Conservation (phyloP, 1,140 invertebrate species). For the Bombyx mandarina region DNA sequence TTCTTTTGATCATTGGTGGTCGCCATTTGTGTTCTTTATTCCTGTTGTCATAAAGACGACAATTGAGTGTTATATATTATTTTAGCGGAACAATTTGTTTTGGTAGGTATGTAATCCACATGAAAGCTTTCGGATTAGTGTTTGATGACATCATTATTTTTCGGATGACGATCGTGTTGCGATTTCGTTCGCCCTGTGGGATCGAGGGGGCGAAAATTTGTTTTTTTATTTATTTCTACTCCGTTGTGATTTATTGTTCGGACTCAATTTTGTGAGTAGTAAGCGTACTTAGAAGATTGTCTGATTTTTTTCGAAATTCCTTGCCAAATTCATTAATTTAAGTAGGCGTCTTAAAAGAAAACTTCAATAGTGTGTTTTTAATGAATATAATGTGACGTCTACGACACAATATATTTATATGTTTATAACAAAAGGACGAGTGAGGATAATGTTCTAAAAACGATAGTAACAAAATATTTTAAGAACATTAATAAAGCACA, state of each 20-base stretch:
- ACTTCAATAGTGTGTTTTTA: neutral
- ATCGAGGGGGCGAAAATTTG: conserved; percentile 26
- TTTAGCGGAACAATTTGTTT: conserved; percentile 2
- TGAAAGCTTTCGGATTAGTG: conserved; percentile 70
- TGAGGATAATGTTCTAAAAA: no score
- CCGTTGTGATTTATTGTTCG: conserved; percentile 50
- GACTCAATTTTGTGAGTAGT: conserved; percentile 33
- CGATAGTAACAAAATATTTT: no score
- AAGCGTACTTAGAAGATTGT: conserved; percentile 6
- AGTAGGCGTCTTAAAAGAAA: neutral
- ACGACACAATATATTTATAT: no score
- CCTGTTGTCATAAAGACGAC: conserved; percentile 19
- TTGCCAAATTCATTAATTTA: neutral
- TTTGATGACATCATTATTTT: conserved; percentile 71
- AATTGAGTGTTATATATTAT: conserved; percentile 12
- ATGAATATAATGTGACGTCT: neutral
- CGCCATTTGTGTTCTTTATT: conserved; percentile 5
- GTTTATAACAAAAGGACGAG: no score
- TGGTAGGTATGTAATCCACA: conserved; percentile 53
- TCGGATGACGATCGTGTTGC: conserved; percentile 62
- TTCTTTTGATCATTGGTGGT: no score
- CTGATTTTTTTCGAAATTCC: neutral
- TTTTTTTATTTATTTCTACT: conserved; percentile 31
- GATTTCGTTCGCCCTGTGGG: conserved; percentile 44
- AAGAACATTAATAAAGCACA: no score